Conservation (phyloP, 2,888 invertebrate species). For the Brachynemurus nebulosus region DNA sequence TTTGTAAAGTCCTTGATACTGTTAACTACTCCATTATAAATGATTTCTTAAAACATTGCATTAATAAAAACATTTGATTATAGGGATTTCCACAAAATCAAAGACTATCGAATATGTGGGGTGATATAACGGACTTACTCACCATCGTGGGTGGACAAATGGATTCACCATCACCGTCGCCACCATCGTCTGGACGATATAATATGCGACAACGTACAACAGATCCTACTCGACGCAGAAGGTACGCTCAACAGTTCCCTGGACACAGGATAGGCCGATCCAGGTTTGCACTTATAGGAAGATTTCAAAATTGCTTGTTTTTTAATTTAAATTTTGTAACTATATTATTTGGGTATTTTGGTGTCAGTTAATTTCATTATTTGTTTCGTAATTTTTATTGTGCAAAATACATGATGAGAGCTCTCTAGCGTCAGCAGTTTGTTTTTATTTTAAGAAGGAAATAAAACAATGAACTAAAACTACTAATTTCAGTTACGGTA, state of each 20-base stretch:
- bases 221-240: constrained; percentile 24
- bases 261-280: constrained; percentile 28
- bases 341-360: not conserved
- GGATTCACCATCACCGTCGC: constrained; percentile 4
- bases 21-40: too few relatives aligned
- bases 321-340: not conserved
- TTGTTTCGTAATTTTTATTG: too few relatives aligned
- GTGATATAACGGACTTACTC: not conserved
- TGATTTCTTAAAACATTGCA: too few relatives aligned
- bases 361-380: not conserved
- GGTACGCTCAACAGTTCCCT: constrained; percentile 27
- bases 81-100: constrained; percentile 1
- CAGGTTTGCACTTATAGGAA: constrained; percentile 25
- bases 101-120: not conserved
- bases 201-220: constrained; percentile 25
- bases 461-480: not conserved
- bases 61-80: not conserved
- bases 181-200: constrained; percentile 22
- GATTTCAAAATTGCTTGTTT: constrained; percentile 1
- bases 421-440: too few relatives aligned
- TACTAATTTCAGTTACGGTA: not conserved
- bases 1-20: too few relatives aligned
- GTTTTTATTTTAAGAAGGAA: not conserved
- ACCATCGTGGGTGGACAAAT: not conserved
- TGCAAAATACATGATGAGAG: too few relatives aligned